Base-by-base conservation (phyloP, 2,797 vertebrate species). In the Sternotherus odoratus region DNA sequence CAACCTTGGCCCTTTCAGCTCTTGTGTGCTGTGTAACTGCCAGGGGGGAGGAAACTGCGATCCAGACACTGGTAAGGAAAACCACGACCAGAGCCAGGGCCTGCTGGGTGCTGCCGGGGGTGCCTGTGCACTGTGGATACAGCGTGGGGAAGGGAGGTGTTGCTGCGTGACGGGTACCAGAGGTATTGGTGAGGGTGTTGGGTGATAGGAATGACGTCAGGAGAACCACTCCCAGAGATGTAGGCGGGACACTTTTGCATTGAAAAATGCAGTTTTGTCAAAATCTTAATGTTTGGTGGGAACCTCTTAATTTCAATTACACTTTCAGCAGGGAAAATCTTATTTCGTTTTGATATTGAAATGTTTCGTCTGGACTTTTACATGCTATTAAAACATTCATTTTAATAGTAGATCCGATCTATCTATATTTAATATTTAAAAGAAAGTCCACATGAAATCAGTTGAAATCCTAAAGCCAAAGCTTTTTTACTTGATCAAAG, bases 31-130 rank as follows among this genome's bases (percentile, higher is more conserved):
- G 0, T 99, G 99, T 96, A 91, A 43, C 66, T 99, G 99, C 97
- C 98, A 95, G 48, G 98, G 98, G 12, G 98, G 97, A 82, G 99
- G 98, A 69, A 97, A 96, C 69, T 99, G 99, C 17, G 99, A 99
- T 86, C 98, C 99, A 0, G 98, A 98, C 88, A 99, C 98, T 0
- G 99, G 99, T 99, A 88, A 97, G 97, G 90, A 82, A 85, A 90
- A 53, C 9, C 4, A 3, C 4, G 2, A 0, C 26, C 4, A 1
- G 0, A 0, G 0, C 28, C 82, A 84, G 84, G 43, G 39, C 48
- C 1, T 6, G 21, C 1, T 3, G 16, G 36, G 7, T 2, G 1
- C 10, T 66, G 49, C 46, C 50, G 12, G 46, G 12, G 84, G 30
- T 66, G 6, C 3, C 6, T 63, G 79, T 60, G 51, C 57, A 56